Evolutionary conservation across 2,113 vertebrate genomes (phyloP).

Genomic region (Gymnocephalus cernua): DNA sequence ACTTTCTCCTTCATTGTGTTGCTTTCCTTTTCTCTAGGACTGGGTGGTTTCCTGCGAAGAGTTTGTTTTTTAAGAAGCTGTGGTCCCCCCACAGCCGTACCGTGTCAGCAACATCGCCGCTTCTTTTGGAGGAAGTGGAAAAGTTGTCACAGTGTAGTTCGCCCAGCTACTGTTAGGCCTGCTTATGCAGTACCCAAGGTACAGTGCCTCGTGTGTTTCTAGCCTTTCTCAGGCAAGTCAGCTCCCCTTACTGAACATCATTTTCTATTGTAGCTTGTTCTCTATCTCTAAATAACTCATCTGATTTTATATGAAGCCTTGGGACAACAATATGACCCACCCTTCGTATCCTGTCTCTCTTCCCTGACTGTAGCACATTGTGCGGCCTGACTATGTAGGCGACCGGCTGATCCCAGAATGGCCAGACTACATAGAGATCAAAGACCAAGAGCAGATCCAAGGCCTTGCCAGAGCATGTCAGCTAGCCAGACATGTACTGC

Average conservation of each 20-base stretch:
- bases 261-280: background rate
- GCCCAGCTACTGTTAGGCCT: conserved; percentile 78
- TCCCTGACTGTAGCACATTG: conserved; percentile 89
- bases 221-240: background rate
- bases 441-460: conserved; percentile 95
- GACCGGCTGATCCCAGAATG: conserved; percentile 90
- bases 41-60: conserved; percentile 58
- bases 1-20: background rate
- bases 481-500: conserved; percentile 92
- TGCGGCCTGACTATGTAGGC: conserved; percentile 94
- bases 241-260: background rate
- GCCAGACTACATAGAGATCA: conserved; percentile 96
- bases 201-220: background rate
- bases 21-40: conserved; percentile 44
- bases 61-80: conserved; percentile 12
- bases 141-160: conserved; percentile 75
- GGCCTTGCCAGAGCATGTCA: conserved; percentile 93
- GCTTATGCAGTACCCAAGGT: conserved; percentile 83
- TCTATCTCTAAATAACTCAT: background rate
- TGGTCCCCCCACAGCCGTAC: conserved; percentile 22
- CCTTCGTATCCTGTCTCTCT: conserved; percentile 1
- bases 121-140: conserved; percentile 84
- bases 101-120: conserved; percentile 63
- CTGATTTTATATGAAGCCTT: background rate
- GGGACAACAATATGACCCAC: background rate